Evolutionary conservation across 2,888 invertebrate genomes (phyloP).

Genomic region (Iselma pallidipennis): DNA sequence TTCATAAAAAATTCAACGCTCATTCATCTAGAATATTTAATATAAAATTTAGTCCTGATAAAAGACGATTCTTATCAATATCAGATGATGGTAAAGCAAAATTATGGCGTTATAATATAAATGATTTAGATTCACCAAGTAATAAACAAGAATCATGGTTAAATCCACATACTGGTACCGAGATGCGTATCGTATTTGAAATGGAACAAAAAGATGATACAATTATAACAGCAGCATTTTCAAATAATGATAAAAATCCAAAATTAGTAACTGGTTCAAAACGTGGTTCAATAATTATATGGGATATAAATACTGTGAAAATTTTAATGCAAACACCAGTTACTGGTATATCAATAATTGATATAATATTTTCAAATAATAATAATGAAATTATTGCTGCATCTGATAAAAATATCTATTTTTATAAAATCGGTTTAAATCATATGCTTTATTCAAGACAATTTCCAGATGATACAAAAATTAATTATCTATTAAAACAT

Average conservation of each 20-base stretch:
- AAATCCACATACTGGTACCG: conserved; percentile 43
- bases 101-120: conserved; percentile 59
- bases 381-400: conserved; percentile 11
- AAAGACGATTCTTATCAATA: conserved; percentile 63
- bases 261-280: conserved; percentile 35
- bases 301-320: conserved; percentile 23
- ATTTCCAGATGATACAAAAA: not conserved
- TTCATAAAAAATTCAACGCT: conserved; percentile 51
- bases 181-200: conserved; percentile 28
- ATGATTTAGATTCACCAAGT: conserved; percentile 40
- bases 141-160: conserved; percentile 48
- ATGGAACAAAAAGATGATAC: conserved; percentile 28
- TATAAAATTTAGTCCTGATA: conserved; percentile 60
- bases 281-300: conserved; percentile 32
- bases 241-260: conserved; percentile 13
- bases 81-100: conserved; percentile 63
- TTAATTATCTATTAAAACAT: not conserved
- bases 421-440: conserved; percentile 3
- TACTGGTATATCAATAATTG: conserved; percentile 11
- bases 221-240: conserved; percentile 43
- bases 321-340: conserved; percentile 8
- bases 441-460: conserved; percentile 12
- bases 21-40: conserved; percentile 57
- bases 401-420: conserved; percentile 8
- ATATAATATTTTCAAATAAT: conserved; percentile 8